Base-by-base conservation (phyloP, 2,113 vertebrate genomes). In the Furnarius figulus region DNA sequence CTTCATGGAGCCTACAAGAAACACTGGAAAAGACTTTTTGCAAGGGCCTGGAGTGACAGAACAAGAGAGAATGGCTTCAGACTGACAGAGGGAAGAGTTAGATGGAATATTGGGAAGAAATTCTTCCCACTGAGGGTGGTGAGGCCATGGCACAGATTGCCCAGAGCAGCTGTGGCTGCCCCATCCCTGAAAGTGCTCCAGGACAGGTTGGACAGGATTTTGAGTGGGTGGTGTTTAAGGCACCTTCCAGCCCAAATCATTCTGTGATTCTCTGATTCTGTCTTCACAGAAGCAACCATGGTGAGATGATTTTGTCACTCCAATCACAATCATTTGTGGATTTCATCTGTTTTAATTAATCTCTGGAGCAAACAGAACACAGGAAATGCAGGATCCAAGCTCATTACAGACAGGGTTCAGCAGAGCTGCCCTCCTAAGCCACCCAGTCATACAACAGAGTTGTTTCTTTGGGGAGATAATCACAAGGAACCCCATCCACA, bases 41-140 rank as follows among this genome's bases (percentile, higher is more conserved):
- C 27, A 16, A 18, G 14, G 17, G 9, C 1, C 1, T 30, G 5
- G 14, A 27, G 17, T 18, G 47, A 19, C 25, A 62, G 87, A 14
- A 76, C n/a, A 25, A 1, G 0, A 4, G 13, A 47, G 63, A 62
- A 49, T 42, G 35, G 47, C 12, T 55, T 49, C 10, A 9, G 9
- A 23, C 2, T 62, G 12, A 9, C 1, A 4, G 12, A 68, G 63
- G n/a, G 17, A 35, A 70, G 14, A 30, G 63, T 0, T 33, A 0
- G 40, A 1, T 35, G 63, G 55, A 31, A 70, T 42, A 2, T 42
- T 16, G 12, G 71, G 40, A 7, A 76, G 35, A 25, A 47, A 70
- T 55, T 70, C 0, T 19, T 70, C 40, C 24, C 21, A 62, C 8
- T 0, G 4, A 55, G 33, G 13, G 46, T 30, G 46, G 35, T 13